Percentiles rank a stretch among this genome's conserved stretches.
phyloP scores from a whole-genome alignment of 2,113 vertebrate species.

The Tragelaphus strepsiceros region DNA sequence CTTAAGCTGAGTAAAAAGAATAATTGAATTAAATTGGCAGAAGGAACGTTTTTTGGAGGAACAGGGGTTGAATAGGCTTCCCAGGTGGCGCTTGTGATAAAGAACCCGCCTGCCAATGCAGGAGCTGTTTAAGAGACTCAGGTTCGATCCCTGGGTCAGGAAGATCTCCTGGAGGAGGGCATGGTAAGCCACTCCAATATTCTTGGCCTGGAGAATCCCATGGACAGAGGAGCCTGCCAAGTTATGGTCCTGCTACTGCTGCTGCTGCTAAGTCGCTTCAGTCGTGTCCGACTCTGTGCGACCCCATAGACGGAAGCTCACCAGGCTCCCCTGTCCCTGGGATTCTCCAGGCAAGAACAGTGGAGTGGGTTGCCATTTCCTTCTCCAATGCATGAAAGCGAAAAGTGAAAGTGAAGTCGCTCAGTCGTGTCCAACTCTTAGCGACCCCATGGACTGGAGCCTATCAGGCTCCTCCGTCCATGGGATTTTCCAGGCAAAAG shows the following conservation, averaged over 20 bases:
- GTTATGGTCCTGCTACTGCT: neutral
- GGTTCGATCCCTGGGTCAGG: neutral
- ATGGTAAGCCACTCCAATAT: neutral
- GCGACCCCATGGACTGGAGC: too few relatives aligned
- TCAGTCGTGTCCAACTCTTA: too few relatives aligned
- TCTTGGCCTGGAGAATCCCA: neutral
- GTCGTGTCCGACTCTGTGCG: too few relatives aligned
- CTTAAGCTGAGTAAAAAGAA: constrained; percentile 1
- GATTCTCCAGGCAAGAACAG: too few relatives aligned
- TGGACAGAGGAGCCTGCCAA: neutral
- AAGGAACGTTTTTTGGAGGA: neutral
- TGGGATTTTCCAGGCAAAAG: too few relatives aligned
- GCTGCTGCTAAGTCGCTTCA: too few relatives aligned
- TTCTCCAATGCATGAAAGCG: too few relatives aligned
- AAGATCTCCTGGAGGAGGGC: neutral
- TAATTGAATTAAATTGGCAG: constrained; percentile 31
- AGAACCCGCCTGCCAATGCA: neutral
- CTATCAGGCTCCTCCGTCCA: too few relatives aligned
- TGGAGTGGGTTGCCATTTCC: too few relatives aligned
- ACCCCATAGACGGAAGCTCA: too few relatives aligned
- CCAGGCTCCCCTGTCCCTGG: too few relatives aligned
- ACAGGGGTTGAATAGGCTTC: neutral
- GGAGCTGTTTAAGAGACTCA: neutral
- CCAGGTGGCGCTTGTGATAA: neutral
- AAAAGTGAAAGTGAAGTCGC: too few relatives aligned